Percentiles rank a stretch among this genome's conserved stretches.
Evolutionary conservation across 2,888 invertebrate genomes (phyloP).

Genomic region (Amphipyra berbera): DNA sequence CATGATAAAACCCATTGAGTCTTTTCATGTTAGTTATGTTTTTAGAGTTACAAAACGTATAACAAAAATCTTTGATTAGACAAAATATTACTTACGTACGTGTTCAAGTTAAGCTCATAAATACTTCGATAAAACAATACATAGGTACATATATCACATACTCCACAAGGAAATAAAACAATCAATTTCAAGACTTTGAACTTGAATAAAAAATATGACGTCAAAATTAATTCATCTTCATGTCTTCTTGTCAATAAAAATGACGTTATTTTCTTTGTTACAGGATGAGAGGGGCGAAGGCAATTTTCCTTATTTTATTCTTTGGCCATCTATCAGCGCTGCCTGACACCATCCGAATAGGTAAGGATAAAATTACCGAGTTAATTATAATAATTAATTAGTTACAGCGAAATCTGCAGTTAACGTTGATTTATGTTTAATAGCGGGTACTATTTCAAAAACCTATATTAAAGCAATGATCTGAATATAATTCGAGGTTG

Average conservation of each 20-base stretch:
- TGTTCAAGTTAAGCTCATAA: too few species aligned
- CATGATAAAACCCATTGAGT: too few species aligned
- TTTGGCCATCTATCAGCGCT: constrained; percentile 86
- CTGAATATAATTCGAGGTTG: constrained; percentile 41
- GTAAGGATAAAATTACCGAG: constrained; percentile 68
- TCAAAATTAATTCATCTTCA: constrained; percentile 16
- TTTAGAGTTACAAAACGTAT: too few species aligned
- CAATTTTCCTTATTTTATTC: constrained; percentile 83
- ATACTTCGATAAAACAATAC: too few species aligned
- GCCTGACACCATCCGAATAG: constrained; percentile 89
- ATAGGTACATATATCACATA: too few species aligned
- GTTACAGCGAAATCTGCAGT: constrained; percentile 27
- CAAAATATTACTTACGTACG: too few species aligned
- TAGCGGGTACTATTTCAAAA: constrained; percentile 47
- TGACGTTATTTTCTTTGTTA: constrained; percentile 69
- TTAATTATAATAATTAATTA: constrained; percentile 47
- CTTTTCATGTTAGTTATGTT: too few species aligned
- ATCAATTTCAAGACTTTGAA: constrained; percentile 9
- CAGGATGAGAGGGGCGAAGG: constrained; percentile 84
- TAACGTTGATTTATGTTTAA: constrained; percentile 46
- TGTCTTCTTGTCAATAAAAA: constrained; percentile 7
- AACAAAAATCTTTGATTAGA: too few species aligned
- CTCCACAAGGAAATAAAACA: constrained; percentile 4
- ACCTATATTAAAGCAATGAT: constrained; percentile 49
- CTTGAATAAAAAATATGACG: constrained; percentile 22